Percentiles rank a stretch among this genome's conserved stretches.
Conservation (phyloP, 2,888 invertebrate genomes). For the Orchesella flavescens region DNA sequence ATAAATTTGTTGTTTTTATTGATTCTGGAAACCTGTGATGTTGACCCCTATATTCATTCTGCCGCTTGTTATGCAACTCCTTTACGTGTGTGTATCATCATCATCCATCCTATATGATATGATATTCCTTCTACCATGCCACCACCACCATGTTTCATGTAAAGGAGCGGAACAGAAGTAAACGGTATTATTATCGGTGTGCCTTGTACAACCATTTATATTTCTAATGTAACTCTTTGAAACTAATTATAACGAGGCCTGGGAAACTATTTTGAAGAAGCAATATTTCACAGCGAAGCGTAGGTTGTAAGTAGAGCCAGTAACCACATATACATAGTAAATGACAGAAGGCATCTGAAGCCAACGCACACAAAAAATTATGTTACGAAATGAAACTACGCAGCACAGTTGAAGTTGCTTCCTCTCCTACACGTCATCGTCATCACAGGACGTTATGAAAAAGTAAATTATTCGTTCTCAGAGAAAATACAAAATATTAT, state of each 20-base stretch:
- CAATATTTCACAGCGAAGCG: conserved; percentile 46
- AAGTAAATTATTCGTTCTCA: too few relatives aligned
- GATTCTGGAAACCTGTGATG: conserved; percentile 5
- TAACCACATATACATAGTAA: neutral
- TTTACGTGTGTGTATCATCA: neutral
- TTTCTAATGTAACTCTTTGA: conserved; percentile 50
- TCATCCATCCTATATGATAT: too few relatives aligned
- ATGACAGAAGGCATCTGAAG: too few relatives aligned
- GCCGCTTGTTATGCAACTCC: conserved; percentile 22
- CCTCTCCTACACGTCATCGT: too few relatives aligned
- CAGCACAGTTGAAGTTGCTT: too few relatives aligned
- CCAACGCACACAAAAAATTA: too few relatives aligned
- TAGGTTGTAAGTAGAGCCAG: neutral
- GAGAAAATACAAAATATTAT: too few relatives aligned
- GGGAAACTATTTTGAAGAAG: conserved; percentile 45
- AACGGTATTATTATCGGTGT: neutral
- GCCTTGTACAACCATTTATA: conserved; percentile 46
- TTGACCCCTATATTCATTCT: conserved; percentile 14
- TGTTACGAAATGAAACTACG: too few relatives aligned
- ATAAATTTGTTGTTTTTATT: conserved; percentile 18
- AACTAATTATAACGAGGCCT: conserved; percentile 54
- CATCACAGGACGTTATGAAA: too few relatives aligned
- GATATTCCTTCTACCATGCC: too few relatives aligned
- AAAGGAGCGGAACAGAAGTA: neutral
- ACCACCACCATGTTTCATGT: neutral